phyloP scores from a whole-genome alignment of 2,888 invertebrate species.

The Zygogramma bicolorata region DNA sequence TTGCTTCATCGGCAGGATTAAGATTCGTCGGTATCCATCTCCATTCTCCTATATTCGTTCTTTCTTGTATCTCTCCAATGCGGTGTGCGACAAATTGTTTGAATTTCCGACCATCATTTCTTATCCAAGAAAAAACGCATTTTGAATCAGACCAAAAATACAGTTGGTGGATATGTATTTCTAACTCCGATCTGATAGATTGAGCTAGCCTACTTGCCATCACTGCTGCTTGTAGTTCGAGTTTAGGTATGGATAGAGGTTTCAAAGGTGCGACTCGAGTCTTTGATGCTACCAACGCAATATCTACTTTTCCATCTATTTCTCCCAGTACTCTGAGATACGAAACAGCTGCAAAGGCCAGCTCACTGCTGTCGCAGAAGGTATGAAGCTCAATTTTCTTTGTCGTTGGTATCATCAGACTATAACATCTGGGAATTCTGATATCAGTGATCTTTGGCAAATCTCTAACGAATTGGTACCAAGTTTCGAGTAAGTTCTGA shows the following conservation, averaged over 20 bases:
- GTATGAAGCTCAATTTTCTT: background rate
- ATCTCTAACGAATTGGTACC: background rate
- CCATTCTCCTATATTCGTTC: background rate
- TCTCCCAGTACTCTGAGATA: no score
- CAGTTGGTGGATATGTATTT: slow-evolving; percentile 28
- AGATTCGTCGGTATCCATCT: background rate
- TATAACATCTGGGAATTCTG: background rate
- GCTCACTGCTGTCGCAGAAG: background rate
- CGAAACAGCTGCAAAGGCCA: background rate
- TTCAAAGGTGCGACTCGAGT: slow-evolving; percentile 27
- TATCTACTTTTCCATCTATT: background rate
- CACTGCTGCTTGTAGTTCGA: slow-evolving; percentile 45
- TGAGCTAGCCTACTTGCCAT: slow-evolving; percentile 14
- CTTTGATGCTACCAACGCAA: background rate
- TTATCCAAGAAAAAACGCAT: slow-evolving; percentile 49
- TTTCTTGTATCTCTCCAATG: background rate
- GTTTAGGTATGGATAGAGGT: slow-evolving; percentile 47
- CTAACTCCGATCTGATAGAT: slow-evolving; percentile 34
- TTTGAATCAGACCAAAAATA: slow-evolving; percentile 53
- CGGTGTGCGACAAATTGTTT: background rate
- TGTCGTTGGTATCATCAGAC: background rate
- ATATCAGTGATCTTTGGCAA: background rate
- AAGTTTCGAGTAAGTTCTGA: background rate
- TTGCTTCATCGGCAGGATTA: background rate
- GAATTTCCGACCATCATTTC: slow-evolving; percentile 36